A percentile compares a stretch with the other conserved stretches of the same genome.
These are phyloP conservation scores for Urocyon cinereoargenteus DNA, from an alignment of 2,797 vertebrate species.

Conservation along the genomic window DNA sequence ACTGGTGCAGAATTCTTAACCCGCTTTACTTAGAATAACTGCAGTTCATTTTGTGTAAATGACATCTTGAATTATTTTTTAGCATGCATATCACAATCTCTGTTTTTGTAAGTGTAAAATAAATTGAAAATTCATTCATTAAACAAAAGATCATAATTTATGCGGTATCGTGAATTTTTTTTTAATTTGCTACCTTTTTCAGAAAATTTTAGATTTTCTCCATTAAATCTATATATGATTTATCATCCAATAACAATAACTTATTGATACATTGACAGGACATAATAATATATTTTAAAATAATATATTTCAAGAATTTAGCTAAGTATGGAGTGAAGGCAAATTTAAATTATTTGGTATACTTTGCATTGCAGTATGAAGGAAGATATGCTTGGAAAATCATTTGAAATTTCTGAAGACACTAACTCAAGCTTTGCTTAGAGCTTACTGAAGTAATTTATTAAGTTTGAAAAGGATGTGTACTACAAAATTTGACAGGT, in stretches of 20 bases:
- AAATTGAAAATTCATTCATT: background rate
- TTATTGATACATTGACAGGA: background rate
- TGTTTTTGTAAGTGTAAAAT: background rate
- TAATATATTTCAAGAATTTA: background rate
- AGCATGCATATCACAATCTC: background rate
- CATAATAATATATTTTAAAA: background rate
- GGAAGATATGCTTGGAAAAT: background rate
- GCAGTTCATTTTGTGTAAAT: background rate
- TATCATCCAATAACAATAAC: background rate
- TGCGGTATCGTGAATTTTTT: background rate
- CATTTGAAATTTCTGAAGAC: slow-evolving; percentile 21
- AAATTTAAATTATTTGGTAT: background rate
- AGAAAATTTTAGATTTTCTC: background rate
- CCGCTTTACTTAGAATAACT: background rate
- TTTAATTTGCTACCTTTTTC: background rate
- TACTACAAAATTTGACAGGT: background rate
- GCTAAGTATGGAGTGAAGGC: background rate
- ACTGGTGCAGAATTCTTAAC: background rate
- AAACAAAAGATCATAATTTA: background rate
- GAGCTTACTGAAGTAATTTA: background rate
- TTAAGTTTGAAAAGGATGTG: background rate
- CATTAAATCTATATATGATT: background rate
- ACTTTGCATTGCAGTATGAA: background rate
- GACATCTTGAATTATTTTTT: background rate
- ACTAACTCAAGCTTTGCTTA: background rate